These are phyloP conservation scores for Puntigrus tetrazona DNA, from an alignment of 2,113 vertebrate genomes.

Conservation along the genomic window DNA sequence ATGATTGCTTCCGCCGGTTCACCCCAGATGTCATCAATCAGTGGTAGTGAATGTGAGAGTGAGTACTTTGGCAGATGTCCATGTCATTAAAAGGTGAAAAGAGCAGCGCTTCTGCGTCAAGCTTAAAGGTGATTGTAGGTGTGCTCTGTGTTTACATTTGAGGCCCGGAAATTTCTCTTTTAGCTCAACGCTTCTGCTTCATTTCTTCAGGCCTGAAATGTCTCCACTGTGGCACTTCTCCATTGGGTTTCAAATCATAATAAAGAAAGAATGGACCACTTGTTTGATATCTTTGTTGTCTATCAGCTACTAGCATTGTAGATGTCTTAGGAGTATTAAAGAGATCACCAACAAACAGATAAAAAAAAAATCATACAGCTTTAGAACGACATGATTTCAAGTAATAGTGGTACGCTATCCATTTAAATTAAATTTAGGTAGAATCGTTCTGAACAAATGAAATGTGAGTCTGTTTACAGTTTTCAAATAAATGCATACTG, in stretches of 20 bases:
- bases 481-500: constrained; percentile 37
- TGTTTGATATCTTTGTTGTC: constrained; percentile 21
- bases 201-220: constrained; percentile 37
- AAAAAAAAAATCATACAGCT: neutral
- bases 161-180: neutral
- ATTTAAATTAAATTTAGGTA: neutral
- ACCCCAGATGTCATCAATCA: constrained; percentile 56
- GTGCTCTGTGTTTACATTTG: constrained; percentile 37
- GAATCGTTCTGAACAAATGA: neutral
- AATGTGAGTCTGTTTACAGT: neutral
- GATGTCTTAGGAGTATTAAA: neutral
- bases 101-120: constrained; percentile 3
- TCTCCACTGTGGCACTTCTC: neutral
- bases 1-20: constrained; percentile 53
- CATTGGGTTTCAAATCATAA: constrained; percentile 28
- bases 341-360: neutral
- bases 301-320: neutral
- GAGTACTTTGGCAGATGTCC: constrained; percentile 50
- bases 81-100: constrained; percentile 46
- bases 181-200: neutral
- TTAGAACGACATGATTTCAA: neutral
- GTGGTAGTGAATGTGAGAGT: constrained; percentile 26
- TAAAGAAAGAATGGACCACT: constrained; percentile 29
- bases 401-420: neutral
- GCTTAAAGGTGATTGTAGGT: constrained; percentile 35